Evolutionary conservation across 1,140 invertebrate genomes (phyloP), one percentile per base, ranked within the genome.

Genomic region (Trichoplusia ni): DNA sequence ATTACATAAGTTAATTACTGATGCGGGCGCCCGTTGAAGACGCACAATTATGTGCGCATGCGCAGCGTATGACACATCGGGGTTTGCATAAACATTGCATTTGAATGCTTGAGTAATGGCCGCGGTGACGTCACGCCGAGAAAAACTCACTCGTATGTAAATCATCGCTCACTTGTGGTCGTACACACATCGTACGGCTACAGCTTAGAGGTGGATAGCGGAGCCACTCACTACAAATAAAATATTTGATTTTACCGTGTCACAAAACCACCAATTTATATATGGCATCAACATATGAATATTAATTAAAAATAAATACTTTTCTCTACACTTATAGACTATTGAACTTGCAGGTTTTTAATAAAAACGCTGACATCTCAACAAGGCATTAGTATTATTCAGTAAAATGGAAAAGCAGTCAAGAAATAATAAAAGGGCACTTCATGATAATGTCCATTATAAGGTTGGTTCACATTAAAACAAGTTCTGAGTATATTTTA

Each of bases 1-100:
- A 49, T 49, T 33, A 46, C 7, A 51, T 51, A 33, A 51, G 47
- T 18, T 47, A 47, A 47, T 47, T 47, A 8, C 44, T n/a, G 44
- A 47, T 29, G 44, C 44, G 44, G 44, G 44, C 44, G 23, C 44
- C 44, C 14, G 13, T 3, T 3, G 38, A 18, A 44, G 40, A 44
- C 19, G 40, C 46, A 8, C 46, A 4, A n/a, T 8, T 33, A 33
- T 33, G 25, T 47, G 23, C 23, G 46, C 46, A 13, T 9, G 9
- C 29, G 18, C 9, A 18, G 16, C n/a, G 47, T 44, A 44, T 44
- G 16, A 35, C 25, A 27, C 44, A 16, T 5, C 31, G 29, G 31
- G 47, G 25, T 35, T 35, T 35, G 47, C 47, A 51, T 51, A 51
- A 51, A 35, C 29, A 35, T 19, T 51, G 29, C 29, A 16, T 51